These are phyloP conservation scores for Diabrotica virgifera DNA, from an alignment of 1,140 invertebrate species.

Conservation along the genomic window DNA sequence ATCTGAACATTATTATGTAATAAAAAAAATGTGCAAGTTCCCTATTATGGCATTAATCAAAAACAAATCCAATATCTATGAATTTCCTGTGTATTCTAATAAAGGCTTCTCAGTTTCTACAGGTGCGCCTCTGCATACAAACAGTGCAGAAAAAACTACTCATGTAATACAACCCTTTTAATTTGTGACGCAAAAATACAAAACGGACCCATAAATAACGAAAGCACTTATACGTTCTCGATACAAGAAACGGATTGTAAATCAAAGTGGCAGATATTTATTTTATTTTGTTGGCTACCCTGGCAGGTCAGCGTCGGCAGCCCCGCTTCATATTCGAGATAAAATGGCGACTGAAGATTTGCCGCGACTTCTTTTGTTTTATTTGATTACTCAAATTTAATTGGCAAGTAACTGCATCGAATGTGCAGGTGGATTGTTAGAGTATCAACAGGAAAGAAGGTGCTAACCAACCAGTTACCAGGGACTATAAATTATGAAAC, in stretches of 20 bases:
- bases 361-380: not conserved
- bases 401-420: not conserved
- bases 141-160: not conserved
- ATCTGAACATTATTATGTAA: no score
- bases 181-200: conserved; percentile 1
- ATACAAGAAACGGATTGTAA: not conserved
- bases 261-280: not conserved
- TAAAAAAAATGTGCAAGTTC: no score
- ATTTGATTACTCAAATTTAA: conserved; percentile 1
- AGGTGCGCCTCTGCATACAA: not conserved
- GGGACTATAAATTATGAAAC: no score
- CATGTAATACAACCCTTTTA: conserved; percentile 2
- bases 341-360: not conserved
- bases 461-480: no score
- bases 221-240: not conserved
- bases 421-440: no score
- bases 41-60: no score
- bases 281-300: conserved; percentile 2
- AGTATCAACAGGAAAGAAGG: no score
- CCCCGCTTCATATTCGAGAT: conserved; percentile 1
- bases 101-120: not conserved
- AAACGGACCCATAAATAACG: conserved; percentile 2
- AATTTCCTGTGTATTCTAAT: no score
- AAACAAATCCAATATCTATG: no score
- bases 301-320: not conserved